Percentiles rank a stretch among this genome's conserved stretches.
Conservation (phyloP, 92 coral and sea anemone species). For the Plumapathes pennacea region DNA sequence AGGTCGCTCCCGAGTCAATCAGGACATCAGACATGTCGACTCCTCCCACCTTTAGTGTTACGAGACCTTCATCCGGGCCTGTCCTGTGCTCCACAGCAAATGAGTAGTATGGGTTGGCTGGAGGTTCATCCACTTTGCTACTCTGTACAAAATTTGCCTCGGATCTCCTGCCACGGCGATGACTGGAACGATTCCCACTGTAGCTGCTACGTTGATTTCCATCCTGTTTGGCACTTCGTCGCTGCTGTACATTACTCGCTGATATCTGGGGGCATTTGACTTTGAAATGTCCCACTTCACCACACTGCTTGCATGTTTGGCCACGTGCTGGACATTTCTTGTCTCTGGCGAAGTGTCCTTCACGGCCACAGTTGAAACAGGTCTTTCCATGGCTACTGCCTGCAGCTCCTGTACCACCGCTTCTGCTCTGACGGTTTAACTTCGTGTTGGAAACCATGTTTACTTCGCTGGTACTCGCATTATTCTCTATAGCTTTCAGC, state of each 20-base stretch:
- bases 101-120: constrained; percentile 11
- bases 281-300: constrained; percentile 8
- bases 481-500: neutral
- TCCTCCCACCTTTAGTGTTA: constrained; percentile 9
- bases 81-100: constrained; percentile 15
- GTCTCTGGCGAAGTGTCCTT: constrained; percentile 10
- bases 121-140: no score
- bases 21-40: constrained; percentile 27
- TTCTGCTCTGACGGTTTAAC: no score
- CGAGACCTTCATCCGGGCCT: constrained; percentile 1
- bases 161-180: no score
- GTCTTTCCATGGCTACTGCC: neutral
- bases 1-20: constrained; percentile 18
- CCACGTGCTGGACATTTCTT: constrained; percentile 1
- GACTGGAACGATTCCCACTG: no score
- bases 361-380: neutral
- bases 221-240: no score
- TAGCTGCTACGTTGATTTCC: no score
- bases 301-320: no score
- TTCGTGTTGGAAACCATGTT: no score
- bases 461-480: neutral
- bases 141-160: no score
- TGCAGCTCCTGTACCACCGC: neutral
- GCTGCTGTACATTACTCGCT: neutral
- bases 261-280: neutral